Conservation (phyloP, 2,797 vertebrate genomes). For the Babyrousa celebensis region DNA sequence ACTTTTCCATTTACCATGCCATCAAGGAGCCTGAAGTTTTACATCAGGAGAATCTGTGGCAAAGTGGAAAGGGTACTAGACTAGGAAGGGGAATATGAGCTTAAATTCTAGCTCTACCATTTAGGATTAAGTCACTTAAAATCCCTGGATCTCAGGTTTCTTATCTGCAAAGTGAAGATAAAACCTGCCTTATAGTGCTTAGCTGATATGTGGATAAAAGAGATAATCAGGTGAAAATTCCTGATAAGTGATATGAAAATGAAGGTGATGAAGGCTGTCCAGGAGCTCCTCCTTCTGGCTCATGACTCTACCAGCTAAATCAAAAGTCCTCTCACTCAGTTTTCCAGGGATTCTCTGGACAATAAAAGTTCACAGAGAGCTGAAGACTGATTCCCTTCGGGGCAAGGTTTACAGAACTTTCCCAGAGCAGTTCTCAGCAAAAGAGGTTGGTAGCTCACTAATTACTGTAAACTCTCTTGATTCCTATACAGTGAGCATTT, state of each 20-base stretch:
- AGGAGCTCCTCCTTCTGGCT: not conserved
- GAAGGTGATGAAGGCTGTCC: not conserved
- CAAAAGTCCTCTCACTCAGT: not conserved
- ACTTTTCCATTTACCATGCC: not conserved
- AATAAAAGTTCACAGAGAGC: not conserved
- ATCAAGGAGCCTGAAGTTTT: not conserved
- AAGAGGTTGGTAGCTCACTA: not conserved
- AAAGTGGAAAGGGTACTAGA: not conserved
- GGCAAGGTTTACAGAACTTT: not conserved
- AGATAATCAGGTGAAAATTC: conserved; percentile 33
- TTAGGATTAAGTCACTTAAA: not conserved
- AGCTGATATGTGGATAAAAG: not conserved
- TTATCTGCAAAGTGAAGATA: conserved; percentile 19
- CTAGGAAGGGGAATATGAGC: not conserved
- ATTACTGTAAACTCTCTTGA: not conserved
- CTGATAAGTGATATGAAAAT: not conserved
- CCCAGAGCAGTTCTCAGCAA: not conserved
- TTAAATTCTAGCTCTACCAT: not conserved
- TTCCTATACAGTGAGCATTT: not conserved
- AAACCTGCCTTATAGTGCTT: not conserved
- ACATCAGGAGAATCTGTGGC: not conserved
- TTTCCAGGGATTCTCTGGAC: not conserved
- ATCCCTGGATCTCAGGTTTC: not conserved
- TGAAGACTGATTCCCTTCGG: conserved; percentile 15
- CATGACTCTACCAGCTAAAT: not conserved